A percentile compares a stretch with the other conserved stretches of the same genome.
Conservation (phyloP, 1,140 invertebrate genomes). For the Ptiloglossa arizonensis region DNA sequence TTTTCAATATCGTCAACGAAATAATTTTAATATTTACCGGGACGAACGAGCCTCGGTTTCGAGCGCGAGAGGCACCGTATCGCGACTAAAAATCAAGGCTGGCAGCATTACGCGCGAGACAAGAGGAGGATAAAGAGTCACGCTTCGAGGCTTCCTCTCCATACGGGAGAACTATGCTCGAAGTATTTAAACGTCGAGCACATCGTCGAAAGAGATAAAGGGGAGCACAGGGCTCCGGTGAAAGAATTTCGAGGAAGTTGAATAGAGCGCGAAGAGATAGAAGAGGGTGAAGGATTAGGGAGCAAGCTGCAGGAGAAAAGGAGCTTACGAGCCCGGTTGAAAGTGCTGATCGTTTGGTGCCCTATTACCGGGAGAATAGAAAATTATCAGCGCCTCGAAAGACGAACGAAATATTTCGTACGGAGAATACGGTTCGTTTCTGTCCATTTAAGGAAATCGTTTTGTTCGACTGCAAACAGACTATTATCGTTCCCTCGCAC, state of each 20-base stretch:
- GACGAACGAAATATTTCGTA: background rate
- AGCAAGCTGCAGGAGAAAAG: constrained; percentile 43
- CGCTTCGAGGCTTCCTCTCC: constrained; percentile 33
- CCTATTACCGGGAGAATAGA: constrained; percentile 40
- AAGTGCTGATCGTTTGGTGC: constrained; percentile 46
- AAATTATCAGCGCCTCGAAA: constrained; percentile 35
- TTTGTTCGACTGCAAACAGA: background rate
- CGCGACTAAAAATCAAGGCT: constrained; percentile 31
- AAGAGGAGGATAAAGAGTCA: constrained; percentile 46
- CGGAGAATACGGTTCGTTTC: background rate
- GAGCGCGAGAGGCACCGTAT: too few species aligned
- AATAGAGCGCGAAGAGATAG: constrained; percentile 39
- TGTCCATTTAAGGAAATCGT: background rate
- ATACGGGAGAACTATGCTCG: constrained; percentile 20
- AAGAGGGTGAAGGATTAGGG: constrained; percentile 41
- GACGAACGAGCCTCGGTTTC: background rate
- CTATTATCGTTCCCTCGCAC: too few species aligned
- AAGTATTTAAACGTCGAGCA: constrained; percentile 55
- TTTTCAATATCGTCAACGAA: too few species aligned
- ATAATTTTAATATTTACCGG: background rate
- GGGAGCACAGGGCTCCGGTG: constrained; percentile 8
- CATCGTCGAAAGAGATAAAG: constrained; percentile 51
- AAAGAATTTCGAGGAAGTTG: constrained; percentile 54
- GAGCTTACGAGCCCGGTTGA: constrained; percentile 42
- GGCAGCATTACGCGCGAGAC: constrained; percentile 10